Conservation (phyloP, 2,888 invertebrate genomes). For the Deroplatys truncata region DNA sequence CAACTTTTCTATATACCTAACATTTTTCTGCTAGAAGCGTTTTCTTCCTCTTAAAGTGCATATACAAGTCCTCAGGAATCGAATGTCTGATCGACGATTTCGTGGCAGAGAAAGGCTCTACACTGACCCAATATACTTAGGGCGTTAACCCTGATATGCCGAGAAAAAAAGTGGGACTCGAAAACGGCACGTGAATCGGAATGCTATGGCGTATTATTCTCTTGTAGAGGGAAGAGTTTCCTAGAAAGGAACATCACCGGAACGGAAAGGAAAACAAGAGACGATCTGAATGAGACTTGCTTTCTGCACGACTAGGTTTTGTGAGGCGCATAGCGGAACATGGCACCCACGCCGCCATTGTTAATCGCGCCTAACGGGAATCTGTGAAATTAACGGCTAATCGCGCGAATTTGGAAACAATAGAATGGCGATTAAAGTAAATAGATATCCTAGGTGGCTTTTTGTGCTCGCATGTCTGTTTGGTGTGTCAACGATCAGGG, state of each 20-base stretch:
- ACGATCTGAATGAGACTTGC: conserved; percentile 9
- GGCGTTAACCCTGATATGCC: background rate
- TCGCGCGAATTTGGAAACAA: background rate
- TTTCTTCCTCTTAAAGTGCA: too few relatives aligned
- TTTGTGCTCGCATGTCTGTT: background rate
- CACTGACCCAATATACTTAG: background rate
- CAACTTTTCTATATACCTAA: too few relatives aligned
- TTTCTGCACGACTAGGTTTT: conserved; percentile 8
- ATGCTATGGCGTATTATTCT: background rate
- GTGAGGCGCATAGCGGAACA: background rate
- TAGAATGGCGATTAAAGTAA: background rate
- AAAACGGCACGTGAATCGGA: background rate
- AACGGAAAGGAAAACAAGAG: background rate
- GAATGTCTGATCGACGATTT: background rate
- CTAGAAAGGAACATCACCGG: background rate
- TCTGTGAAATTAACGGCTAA: background rate
- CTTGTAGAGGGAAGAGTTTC: background rate
- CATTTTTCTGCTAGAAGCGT: too few relatives aligned
- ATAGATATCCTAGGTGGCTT: background rate
- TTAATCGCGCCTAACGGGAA: background rate
- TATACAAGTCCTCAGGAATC: background rate
- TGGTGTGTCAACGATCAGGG: background rate
- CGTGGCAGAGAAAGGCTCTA: background rate
- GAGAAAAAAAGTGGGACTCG: background rate
- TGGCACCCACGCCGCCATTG: conserved; percentile 3